Percentiles rank a stretch among this genome's conserved stretches.
These are phyloP conservation scores for Chiloscyllium plagiosum DNA, from an alignment of 2,113 vertebrate species.

Conservation along the genomic window DNA sequence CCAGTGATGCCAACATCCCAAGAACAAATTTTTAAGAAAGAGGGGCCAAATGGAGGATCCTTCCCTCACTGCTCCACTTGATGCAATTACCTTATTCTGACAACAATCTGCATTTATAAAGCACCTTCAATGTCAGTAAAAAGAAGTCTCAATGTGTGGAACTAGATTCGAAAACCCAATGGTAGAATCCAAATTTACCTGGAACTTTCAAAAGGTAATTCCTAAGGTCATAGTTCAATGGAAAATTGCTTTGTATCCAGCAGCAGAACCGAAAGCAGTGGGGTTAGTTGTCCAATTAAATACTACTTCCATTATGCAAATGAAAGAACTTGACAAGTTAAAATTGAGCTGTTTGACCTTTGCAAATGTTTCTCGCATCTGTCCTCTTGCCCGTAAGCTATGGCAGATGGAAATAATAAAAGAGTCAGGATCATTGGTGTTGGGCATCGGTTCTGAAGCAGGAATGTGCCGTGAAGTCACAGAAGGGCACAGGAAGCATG, in stretches of 20 bases:
- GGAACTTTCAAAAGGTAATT: not conserved
- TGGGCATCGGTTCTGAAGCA: not conserved
- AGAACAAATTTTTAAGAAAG: not conserved
- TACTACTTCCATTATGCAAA: not conserved
- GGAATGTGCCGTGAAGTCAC: not conserved
- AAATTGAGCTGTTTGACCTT: not conserved
- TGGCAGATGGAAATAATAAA: not conserved
- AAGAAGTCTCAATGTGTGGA: not conserved
- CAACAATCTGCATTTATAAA: not conserved
- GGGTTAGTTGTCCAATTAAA: not conserved
- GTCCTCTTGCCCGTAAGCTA: not conserved
- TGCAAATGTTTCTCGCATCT: not conserved
- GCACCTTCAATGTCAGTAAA: not conserved
- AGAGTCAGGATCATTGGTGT: not conserved
- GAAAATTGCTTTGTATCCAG: not conserved
- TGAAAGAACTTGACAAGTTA: not conserved
- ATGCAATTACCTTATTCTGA: not conserved
- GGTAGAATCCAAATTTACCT: not conserved
- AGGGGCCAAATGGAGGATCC: not conserved
- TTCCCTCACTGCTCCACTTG: not conserved
- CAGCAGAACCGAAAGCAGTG: not conserved
- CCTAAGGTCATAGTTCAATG: not conserved
- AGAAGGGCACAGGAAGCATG: not conserved
- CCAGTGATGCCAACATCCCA: not conserved
- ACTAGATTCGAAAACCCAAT: not conserved